Base-by-base conservation (phyloP, 2,888 invertebrate genomes). In the Coecobrya sp. region DNA sequence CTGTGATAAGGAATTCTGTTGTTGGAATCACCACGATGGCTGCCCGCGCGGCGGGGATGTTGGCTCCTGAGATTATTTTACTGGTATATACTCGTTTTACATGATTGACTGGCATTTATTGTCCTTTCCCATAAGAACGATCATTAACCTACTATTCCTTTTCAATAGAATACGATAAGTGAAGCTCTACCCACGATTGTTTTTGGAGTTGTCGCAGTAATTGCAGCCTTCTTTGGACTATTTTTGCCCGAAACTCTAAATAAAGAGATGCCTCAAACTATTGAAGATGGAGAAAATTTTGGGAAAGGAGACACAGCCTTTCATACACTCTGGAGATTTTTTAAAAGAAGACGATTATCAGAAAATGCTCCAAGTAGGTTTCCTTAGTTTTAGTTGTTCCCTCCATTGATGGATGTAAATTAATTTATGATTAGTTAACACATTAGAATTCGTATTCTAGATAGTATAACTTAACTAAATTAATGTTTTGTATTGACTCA, bases 11-110 rank as follows among this genome's bases (percentile, higher is more conserved):
- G 52, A 98, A 98, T 95, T 98, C 98, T 0, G 98, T 98, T 0
- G 96, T 98, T 95, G 98, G 98, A 0, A 96, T 98, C 89, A 98
- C 98, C 0, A 97, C 98, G 0, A 98, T 98, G 98, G 98, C 97
- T 95, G 98, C 98, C 11, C 89, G 95, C 45, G 19, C 91, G 16
- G 94, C 94, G 25, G 95, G 95, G 55, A 94, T 95, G 70, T 42
- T 94, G 16, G 91, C 94, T n/a, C 95, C 95, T 16, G 62, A 91
- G 52, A 89, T 93, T 13, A 84, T 82, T 45, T 59, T 93, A 27
- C 30, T 93, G 86, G 93, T 93, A 82, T 0, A 27, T 7, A 65
- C 36, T 36, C 59, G 5, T 5, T 19, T 59, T 68, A 68, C 30
- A 5, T 36, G 2, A 68, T 68, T 11, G 1, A 1, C 11, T 30